Base-by-base conservation (phyloP, 35 echinoderm and acorn worm genomes). In the Ptychodera flava region DNA sequence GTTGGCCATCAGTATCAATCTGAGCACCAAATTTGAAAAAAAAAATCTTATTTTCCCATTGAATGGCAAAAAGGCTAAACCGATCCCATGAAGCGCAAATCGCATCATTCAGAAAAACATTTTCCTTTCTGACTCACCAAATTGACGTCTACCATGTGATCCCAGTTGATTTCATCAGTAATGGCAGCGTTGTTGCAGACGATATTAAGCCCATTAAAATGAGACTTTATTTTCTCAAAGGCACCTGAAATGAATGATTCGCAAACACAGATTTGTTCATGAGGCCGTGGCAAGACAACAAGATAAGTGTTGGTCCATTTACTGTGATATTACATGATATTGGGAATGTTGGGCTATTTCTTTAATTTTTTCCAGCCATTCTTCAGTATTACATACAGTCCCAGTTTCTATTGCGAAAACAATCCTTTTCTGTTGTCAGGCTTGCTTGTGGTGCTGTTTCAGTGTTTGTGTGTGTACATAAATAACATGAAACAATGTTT, bases 181-280 rank as follows among this genome's bases (percentile, higher is more conserved):
- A 97, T 88, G 1, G 91, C 95, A 77, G 95, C 95, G 88, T 97
- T 97, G 82, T 97, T 97, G 38, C 92, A 93, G 1, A 97, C 95
- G 10, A 97, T 90, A 82, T 97, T 92, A 29, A 97, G 34, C 28
- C 38, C 53, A 22, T 85, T 87, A 87, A 89, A 97, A 15, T 89
- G 85, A 31, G 93, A 64, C 34, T 86, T 82, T 0, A 92, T 90
- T 37, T 97, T 92, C 33, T 83, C 36, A 76, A 97, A 97, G 35
- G 92, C 95, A 90, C 85, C 95, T 97, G 45, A 12, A 38, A 52
- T 79, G 27, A 81, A 31, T 78, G 2, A 87, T 88, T 6, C 45
- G 22, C 45, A 64, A 64, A 64, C n/a, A 64, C 45, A 64, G 22
- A 64, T 64, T n/a, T n/a, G n/a, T n/a, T n/a, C n/a, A n/a, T n/a